Evolutionary conservation across 2,888 invertebrate genomes (phyloP), one percentile per base, ranked within the genome.

Genomic region (Branchellion lobata): DNA sequence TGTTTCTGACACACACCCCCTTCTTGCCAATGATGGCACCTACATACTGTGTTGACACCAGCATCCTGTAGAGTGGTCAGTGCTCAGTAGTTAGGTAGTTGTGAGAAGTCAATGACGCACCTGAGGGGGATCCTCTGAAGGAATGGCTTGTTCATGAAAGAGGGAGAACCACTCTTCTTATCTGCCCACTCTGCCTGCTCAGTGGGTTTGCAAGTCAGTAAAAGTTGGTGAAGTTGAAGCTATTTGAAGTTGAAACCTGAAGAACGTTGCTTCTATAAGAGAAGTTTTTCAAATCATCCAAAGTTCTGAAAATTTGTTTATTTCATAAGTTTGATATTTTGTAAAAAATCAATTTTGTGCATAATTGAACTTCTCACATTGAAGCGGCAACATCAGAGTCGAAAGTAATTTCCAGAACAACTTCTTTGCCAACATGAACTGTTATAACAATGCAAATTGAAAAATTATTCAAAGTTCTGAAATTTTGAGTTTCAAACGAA

Each of bases 1-100:
- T 97, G 87, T 94, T 94, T 85, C 95, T 92, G 87, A 99, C 98
- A 84, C 97, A 98, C 86, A 94, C 93, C 84, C 98, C 98, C 87
- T 95, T 95, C 83, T 96, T 92, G 79, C 99, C 99, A 87, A 99
- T 98, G 85, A 99, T 96, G 84, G 98, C 97, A 82, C 98, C 98
- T 82, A 96, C 92, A 94, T 96, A 96, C 88, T 97, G 96, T 87
- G 95, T 95, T 87, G 95, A 94, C 82, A 97, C 96, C 84, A 97
- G 91, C 86, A 97, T 93, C 83, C 89, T 89, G 65, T 40, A 51
- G 14, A 18, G 21, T 51, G 51, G 21, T 51, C 21, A 18, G 40
- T 14, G 40, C 14, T 34, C 74, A 74, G n/a, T n/a, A 27, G 51
- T 47, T 40, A 36, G 0, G 40, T 27, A 36, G n/a, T n/a, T 36